Evolutionary conservation across 2,888 invertebrate species (phyloP).

Genomic region (Eupsilia transversa): DNA sequence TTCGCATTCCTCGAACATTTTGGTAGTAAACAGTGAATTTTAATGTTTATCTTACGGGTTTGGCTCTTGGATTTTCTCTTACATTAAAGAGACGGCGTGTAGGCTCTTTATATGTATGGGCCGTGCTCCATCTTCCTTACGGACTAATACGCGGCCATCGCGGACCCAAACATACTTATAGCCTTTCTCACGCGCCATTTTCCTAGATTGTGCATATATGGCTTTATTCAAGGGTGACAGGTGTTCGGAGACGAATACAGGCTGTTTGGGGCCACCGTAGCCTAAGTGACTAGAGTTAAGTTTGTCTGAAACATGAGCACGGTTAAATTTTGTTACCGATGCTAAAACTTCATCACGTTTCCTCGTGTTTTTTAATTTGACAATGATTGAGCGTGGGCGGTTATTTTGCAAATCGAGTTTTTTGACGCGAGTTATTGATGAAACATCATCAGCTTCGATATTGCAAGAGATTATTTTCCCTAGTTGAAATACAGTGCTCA

Average conservation of each 20-base stretch:
- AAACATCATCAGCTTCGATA: neutral
- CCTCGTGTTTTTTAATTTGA: no score
- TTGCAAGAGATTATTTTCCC: neutral
- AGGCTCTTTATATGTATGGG: neutral
- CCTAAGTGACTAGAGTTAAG: no score
- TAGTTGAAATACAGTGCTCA: neutral
- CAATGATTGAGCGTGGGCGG: neutral
- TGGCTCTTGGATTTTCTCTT: neutral
- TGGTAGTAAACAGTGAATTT: conserved; percentile 7
- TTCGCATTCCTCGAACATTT: neutral
- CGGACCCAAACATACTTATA: conserved; percentile 1
- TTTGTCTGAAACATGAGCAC: no score
- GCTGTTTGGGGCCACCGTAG: no score
- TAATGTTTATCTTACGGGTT: neutral
- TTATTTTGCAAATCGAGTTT: neutral
- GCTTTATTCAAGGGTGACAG: no score
- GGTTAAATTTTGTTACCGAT: no score
- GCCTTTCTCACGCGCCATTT: neutral
- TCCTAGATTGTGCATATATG: no score
- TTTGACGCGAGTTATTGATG: neutral
- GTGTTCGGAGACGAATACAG: no score
- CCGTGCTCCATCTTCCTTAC: neutral
- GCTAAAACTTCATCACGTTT: no score
- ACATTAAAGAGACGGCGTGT: neutral
- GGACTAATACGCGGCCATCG: neutral